These are phyloP conservation scores for Semotilus atromaculatus DNA, from an alignment of 2,797 vertebrate species.

Conservation along the genomic window DNA sequence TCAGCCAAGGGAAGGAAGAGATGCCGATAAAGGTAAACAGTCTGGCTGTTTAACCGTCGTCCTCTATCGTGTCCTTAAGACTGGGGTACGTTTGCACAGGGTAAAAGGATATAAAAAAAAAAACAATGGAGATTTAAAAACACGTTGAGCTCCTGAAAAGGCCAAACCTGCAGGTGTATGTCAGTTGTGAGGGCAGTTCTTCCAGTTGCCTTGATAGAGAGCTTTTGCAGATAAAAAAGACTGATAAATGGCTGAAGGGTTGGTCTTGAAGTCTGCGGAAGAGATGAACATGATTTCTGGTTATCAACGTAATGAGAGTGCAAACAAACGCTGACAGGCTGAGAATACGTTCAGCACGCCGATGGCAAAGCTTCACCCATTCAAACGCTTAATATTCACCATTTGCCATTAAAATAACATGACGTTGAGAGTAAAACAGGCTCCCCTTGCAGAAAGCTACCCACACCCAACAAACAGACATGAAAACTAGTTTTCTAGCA, in stretches of 20 bases:
- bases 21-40: background rate
- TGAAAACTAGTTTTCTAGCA: conserved; percentile 21
- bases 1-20: conserved; percentile 31
- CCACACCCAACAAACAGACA: conserved; percentile 37
- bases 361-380: background rate
- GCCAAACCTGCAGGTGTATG: conserved; percentile 50
- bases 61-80: background rate
- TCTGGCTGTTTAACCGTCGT: background rate
- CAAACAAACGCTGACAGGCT: background rate
- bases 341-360: background rate
- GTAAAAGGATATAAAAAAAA: background rate
- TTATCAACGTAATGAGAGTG: background rate
- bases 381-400: background rate
- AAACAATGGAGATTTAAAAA: conserved; percentile 25
- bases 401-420: conserved; percentile 1
- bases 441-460: background rate
- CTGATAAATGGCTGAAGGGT: conserved; percentile 45
- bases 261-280: conserved; percentile 46
- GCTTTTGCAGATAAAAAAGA: conserved; percentile 39
- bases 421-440: background rate
- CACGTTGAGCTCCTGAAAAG: conserved; percentile 14
- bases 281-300: conserved; percentile 5
- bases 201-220: conserved; percentile 50
- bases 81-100: background rate
- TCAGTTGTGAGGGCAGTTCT: conserved; percentile 49